Percentiles rank a stretch among this genome's conserved stretches.
These are phyloP conservation scores for Ceratitis capitata DNA, from an alignment of 1,140 invertebrate species.

Conservation along the genomic window DNA sequence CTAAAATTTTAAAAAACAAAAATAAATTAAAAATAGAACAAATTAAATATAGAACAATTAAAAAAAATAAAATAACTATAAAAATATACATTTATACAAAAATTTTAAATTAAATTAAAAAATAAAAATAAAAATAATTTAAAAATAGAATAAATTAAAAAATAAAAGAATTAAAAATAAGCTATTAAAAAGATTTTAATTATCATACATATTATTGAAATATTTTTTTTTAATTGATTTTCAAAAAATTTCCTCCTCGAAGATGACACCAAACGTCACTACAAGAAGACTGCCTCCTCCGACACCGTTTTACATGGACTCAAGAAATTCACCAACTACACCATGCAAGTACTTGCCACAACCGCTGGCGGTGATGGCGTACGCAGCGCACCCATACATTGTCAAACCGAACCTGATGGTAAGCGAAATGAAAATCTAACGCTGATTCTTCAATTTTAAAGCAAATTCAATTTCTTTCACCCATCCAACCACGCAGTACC, in stretches of 20 bases:
- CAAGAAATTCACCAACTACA: conserved; percentile 97
- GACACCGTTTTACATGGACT: conserved; percentile 92
- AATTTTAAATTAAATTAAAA: conserved; percentile 2
- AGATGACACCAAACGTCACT: conserved; percentile 92
- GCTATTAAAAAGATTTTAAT: neutral
- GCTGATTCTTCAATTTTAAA: neutral
- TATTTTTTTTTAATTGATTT: neutral
- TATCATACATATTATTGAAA: neutral
- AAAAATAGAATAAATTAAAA: neutral
- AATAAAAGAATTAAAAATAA: neutral
- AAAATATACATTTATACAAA: too few relatives aligned
- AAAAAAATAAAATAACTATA: too few relatives aligned
- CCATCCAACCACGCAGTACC: conserved; percentile 81
- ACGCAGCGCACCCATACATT: conserved; percentile 87
- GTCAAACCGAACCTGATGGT: conserved; percentile 96
- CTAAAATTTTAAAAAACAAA: too few relatives aligned
- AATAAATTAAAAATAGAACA: too few relatives aligned
- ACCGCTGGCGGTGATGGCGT: conserved; percentile 97
- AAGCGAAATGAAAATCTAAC: conserved; percentile 50
- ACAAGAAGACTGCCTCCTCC: conserved; percentile 89
- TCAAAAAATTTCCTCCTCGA: conserved; percentile 1
- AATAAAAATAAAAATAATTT: neutral
- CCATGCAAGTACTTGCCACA: conserved; percentile 93
- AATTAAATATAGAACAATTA: too few relatives aligned
- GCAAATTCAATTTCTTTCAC: neutral